These are phyloP conservation scores for Cheilosia vulpina DNA, from an alignment of 2,888 invertebrate species.

Conservation along the genomic window DNA sequence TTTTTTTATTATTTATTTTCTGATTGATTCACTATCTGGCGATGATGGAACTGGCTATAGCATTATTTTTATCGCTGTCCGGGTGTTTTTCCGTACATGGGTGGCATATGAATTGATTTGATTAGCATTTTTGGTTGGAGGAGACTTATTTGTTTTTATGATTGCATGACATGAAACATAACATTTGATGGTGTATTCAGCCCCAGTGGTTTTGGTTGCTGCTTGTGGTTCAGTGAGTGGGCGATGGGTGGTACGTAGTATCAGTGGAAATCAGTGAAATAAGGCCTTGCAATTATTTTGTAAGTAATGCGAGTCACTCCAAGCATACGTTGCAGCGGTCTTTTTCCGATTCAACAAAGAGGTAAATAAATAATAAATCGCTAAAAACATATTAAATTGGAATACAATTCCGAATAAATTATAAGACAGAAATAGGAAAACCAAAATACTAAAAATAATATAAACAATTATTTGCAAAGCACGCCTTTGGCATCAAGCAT, in stretches of 20 bases:
- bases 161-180: conserved; percentile 25
- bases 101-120: conserved; percentile 44
- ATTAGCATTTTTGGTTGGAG: conserved; percentile 34
- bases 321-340: not conserved
- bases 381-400: not conserved
- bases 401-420: not conserved
- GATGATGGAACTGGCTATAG: conserved; percentile 25
- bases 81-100: conserved; percentile 57
- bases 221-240: not conserved
- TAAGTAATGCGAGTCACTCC: not conserved
- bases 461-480: not conserved
- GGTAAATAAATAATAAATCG: too few species aligned
- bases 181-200: conserved; percentile 41
- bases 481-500: not conserved
- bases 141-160: conserved; percentile 33
- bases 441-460: not conserved
- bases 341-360: not conserved
- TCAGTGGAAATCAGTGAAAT: not conserved
- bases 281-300: conserved; percentile 8
- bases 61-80: conserved; percentile 16
- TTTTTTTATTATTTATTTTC: not conserved
- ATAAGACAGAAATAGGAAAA: not conserved
- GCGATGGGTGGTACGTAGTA: not conserved
- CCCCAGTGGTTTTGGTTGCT: conserved; percentile 29
- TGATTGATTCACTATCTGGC: not conserved